phyloP scores from a whole-genome alignment of 2,113 vertebrate genomes.

The Cygnus atratus region DNA sequence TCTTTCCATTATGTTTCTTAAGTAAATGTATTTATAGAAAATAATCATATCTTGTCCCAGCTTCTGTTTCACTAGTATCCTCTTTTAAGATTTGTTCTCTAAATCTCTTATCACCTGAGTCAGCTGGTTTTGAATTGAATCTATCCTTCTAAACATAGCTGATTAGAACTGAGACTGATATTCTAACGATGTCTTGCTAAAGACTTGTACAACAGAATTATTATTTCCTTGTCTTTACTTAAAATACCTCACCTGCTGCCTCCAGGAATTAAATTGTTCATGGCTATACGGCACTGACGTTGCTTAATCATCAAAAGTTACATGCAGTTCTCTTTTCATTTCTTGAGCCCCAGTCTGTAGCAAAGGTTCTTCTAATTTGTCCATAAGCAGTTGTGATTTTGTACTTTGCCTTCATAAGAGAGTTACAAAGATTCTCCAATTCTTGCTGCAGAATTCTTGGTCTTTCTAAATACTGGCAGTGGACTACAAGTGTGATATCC shows the following conservation, averaged over 20 bases:
- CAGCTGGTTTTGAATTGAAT: background rate
- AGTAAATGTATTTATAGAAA: conserved; percentile 14
- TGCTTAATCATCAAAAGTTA: background rate
- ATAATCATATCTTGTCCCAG: background rate
- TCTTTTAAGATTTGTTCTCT: background rate
- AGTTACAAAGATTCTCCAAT: background rate
- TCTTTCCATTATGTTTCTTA: background rate
- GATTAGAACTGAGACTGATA: background rate
- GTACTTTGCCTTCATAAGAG: background rate
- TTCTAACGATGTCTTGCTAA: background rate
- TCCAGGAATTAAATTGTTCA: background rate
- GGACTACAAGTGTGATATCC: background rate
- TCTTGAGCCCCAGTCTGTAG: background rate
- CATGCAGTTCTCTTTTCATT: background rate
- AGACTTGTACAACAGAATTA: background rate
- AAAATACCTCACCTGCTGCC: background rate
- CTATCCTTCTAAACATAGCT: background rate
- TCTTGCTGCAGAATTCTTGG: background rate
- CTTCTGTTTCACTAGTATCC: background rate
- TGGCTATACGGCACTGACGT: background rate
- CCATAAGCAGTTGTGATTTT: background rate
- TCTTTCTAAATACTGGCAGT: background rate
- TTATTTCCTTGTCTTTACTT: conserved; percentile 5
- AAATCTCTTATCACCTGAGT: background rate
- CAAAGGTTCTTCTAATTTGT: background rate